Base-by-base conservation (phyloP, 2,113 vertebrate species). In the Sinocyclocheilus grahami region DNA sequence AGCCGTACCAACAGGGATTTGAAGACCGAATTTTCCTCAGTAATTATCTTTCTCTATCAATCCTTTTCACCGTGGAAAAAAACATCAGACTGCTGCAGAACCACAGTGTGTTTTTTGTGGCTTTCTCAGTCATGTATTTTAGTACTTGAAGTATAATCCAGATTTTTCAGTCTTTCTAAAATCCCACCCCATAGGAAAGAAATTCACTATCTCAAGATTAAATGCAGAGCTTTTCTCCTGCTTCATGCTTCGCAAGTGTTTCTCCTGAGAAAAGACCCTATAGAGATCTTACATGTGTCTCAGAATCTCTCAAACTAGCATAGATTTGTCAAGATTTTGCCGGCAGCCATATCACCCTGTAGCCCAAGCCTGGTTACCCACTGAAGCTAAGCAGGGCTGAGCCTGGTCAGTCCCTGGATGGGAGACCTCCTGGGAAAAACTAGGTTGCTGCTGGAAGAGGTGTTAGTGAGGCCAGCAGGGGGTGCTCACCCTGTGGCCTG, bases 21-120 rank as follows among this genome's bases (percentile, higher is more conserved):
- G 24, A 81, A 80, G 24, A 22, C 22, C 8, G 5, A 60, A 86
- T 42, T 86, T 83, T 46, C 12, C 33, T 85, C 65, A 51, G 75
- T 78, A 33, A 78, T 62, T 72, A 13, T 16, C 16, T 53, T 69
- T 48, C 3, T 85, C 62, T 79, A 69, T 79, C 22, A 85, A 85
- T 65, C 51, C 42, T 42, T 78, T 60, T 76, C 39, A 46, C 37
- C 20, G 2, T 4, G 2, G 39, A 39, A 72, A 30, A 20, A 51
- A 22, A 74, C 16, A n/a, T 27, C 10, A 53, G 65, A 67, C 12
- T 67, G 60, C 51, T 37, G 51, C 14, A 58, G 53, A 77, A 58
- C 4, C 27, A 58, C 48, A 78, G 27, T 20, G 27, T 78, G 48
- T 78, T 24, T 76, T 30, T 72, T 53, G 33, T 33, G 13, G 33